phyloP scores from a whole-genome alignment of 2,888 invertebrate species.

The Melanchra persicariae region DNA sequence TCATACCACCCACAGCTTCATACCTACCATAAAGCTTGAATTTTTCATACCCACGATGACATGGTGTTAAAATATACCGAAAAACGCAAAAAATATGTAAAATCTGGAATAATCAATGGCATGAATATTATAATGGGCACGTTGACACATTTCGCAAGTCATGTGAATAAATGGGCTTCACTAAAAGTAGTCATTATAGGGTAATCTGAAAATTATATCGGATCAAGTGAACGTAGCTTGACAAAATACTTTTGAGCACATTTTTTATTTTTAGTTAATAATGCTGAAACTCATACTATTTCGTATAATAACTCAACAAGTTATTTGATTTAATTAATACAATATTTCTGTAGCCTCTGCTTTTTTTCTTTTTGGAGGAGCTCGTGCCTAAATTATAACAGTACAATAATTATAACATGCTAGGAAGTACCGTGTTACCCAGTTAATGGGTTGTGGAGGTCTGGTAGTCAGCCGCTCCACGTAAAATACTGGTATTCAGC shows the following conservation, averaged over 20 bases:
- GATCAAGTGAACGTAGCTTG: slow-evolving; percentile 29
- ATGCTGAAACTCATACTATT: not conserved
- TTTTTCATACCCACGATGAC: not conserved
- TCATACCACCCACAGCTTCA: too few relatives aligned
- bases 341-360: too few relatives aligned
- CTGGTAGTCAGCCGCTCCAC: too few relatives aligned
- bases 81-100: slow-evolving; percentile 30
- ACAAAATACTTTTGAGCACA: slow-evolving; percentile 8
- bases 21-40: not conserved
- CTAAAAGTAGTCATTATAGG: slow-evolving; percentile 60
- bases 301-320: too few relatives aligned
- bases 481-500: too few relatives aligned
- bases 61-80: slow-evolving; percentile 29
- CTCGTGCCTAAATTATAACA: too few relatives aligned
- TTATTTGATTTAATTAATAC: too few relatives aligned
- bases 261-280: not conserved
- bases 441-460: too few relatives aligned
- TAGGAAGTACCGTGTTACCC: too few relatives aligned
- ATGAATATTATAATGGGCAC: slow-evolving; percentile 58
- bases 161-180: slow-evolving; percentile 63
- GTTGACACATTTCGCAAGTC: slow-evolving; percentile 63
- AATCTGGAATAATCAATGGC: slow-evolving; percentile 58
- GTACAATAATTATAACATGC: too few relatives aligned
- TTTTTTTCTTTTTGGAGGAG: too few relatives aligned
- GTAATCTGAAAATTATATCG: slow-evolving; percentile 61